These are phyloP conservation scores for Paracentrotus lividus DNA, from an alignment of 53 echinoderm and acorn worm species.

Conservation along the genomic window DNA sequence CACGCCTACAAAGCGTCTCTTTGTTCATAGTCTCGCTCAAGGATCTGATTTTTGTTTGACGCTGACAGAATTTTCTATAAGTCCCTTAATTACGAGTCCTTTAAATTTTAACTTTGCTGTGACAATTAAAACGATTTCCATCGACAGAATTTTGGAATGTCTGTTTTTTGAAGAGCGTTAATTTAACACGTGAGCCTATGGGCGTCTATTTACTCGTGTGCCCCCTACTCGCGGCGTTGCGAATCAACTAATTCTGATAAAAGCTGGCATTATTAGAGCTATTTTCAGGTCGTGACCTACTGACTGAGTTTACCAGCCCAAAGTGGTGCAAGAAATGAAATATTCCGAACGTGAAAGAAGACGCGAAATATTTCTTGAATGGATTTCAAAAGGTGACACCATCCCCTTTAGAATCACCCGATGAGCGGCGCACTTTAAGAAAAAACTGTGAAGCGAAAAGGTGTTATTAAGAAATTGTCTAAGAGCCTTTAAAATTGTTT, in stretches of 20 bases:
- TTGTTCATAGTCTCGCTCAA: no score
- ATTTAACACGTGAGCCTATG: no score
- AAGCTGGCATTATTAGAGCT: constrained; percentile 35
- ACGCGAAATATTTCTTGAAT: background rate
- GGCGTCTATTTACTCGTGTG: no score
- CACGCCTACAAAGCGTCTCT: no score
- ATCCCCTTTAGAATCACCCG: background rate
- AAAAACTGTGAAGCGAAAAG: background rate
- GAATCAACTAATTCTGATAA: constrained; percentile 52
- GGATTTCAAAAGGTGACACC: background rate
- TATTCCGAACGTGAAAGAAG: background rate
- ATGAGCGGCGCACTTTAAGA: background rate
- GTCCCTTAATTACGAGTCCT: no score
- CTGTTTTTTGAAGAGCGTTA: no score
- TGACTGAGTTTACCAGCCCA: constrained; percentile 26
- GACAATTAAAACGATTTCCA: no score
- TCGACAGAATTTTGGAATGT: no score
- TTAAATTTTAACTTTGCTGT: no score
- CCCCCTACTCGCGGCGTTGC: no score
- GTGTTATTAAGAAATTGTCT: background rate
- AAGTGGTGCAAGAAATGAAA: background rate
- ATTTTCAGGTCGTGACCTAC: constrained; percentile 36
- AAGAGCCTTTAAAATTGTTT: background rate
- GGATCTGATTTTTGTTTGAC: no score
- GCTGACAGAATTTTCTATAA: no score